Conservation (phyloP, 2,797 vertebrate species). For the Sarcoramphus papa region DNA sequence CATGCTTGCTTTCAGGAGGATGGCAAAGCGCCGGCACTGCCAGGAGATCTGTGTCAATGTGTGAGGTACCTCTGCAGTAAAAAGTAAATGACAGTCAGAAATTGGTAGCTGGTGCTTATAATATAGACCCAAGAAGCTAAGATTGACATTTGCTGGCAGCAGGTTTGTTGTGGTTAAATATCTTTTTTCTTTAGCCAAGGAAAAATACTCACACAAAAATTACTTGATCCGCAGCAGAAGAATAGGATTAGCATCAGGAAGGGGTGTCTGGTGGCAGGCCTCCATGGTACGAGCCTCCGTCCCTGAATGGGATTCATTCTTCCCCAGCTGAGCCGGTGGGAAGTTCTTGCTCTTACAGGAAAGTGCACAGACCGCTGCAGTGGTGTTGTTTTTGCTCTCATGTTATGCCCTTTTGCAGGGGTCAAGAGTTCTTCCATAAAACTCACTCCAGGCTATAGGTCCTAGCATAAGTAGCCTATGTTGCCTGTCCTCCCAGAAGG, state of each 20-base stretch:
- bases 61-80: conserved; percentile 7
- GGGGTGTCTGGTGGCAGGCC: conserved; percentile 30
- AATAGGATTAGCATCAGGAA: conserved; percentile 56
- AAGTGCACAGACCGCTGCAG: not conserved
- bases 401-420: conserved; percentile 34
- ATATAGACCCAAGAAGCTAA: not conserved
- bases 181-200: conserved; percentile 45
- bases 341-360: conserved; percentile 8
- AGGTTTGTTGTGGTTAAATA: conserved; percentile 46
- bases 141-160: conserved; percentile 37
- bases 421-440: conserved; percentile 31
- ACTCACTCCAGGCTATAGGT: not conserved
- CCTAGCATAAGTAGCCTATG: not conserved
- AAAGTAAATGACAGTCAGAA: not conserved
- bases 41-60: not conserved
- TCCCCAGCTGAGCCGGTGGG: not conserved
- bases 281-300: not conserved
- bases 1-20: conserved; percentile 1
- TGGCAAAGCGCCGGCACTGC: not conserved
- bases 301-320: conserved; percentile 42
- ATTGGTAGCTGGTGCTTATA: not conserved
- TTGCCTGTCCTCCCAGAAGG: not conserved
- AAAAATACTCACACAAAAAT: conserved; percentile 25
- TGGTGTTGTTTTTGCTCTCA: not conserved
- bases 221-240: conserved; percentile 42